Evolutionary conservation across 1,140 invertebrate species (phyloP).

Genomic region (Sogatella furcifera): DNA sequence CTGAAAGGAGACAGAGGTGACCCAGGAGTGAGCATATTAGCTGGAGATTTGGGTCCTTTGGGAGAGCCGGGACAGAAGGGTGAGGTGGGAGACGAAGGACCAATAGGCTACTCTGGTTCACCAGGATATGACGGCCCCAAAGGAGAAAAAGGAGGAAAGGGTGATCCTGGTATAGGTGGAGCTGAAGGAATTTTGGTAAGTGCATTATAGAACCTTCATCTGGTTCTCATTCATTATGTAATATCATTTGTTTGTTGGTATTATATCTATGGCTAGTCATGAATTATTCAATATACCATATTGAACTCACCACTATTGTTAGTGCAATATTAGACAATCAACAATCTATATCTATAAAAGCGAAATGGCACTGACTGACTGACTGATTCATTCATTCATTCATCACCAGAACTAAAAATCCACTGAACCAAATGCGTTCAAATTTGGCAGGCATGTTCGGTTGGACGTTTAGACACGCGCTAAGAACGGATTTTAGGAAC

Average conservation of each 20-base stretch:
- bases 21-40: conserved; percentile 24
- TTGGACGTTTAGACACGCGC: too few species aligned
- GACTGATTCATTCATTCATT: too few species aligned
- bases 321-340: not conserved
- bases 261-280: too few species aligned
- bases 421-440: too few species aligned
- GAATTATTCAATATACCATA: too few species aligned
- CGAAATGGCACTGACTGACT: too few species aligned
- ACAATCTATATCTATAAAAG: too few species aligned
- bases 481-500: too few species aligned
- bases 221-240: too few species aligned
- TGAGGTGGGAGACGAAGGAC: conserved; percentile 27
- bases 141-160: conserved; percentile 27
- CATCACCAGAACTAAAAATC: too few species aligned
- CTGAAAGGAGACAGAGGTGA: conserved; percentile 28
- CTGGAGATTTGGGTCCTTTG: conserved; percentile 22
- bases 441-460: too few species aligned
- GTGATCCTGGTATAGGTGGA: conserved; percentile 26
- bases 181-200: conserved; percentile 22
- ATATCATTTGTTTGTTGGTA: not conserved
- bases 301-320: not conserved
- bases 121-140: conserved; percentile 17
- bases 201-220: too few species aligned
- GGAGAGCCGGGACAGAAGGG: conserved; percentile 29
- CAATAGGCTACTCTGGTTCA: conserved; percentile 21